phyloP scores from a whole-genome alignment of 1,140 invertebrate genomes.

The Microplitis demolitor region DNA sequence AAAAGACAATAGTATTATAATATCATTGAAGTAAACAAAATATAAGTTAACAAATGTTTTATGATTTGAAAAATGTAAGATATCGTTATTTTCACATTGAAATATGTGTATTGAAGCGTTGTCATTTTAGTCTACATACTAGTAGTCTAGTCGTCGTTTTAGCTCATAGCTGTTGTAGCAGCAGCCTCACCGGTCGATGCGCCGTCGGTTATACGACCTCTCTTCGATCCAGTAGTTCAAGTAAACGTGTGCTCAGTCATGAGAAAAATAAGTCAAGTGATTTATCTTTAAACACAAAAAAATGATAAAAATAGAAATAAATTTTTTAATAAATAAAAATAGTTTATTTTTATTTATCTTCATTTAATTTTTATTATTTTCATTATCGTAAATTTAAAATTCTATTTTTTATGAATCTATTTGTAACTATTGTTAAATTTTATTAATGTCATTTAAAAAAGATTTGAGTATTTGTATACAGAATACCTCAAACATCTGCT shows the following conservation, averaged over 20 bases:
- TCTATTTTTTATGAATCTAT: no score
- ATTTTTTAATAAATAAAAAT: no score
- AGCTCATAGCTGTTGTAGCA: background rate
- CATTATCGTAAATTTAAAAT: background rate
- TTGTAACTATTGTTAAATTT: no score
- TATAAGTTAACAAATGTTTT: background rate
- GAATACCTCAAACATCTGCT: no score
- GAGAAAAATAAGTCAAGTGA: slow-evolving; percentile 10
- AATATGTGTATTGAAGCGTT: slow-evolving; percentile 8
- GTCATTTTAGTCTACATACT: background rate
- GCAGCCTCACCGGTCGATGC: slow-evolving; percentile 13
- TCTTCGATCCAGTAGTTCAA: slow-evolving; percentile 18
- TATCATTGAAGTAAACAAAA: background rate
- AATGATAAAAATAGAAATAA: background rate
- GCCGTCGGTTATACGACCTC: slow-evolving; percentile 5
- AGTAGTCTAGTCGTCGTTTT: background rate
- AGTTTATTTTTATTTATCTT: background rate
- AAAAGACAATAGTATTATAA: background rate
- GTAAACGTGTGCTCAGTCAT: slow-evolving; percentile 9
- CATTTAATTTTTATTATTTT: background rate
- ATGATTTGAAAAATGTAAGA: background rate
- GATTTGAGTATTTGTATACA: no score
- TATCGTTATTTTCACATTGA: slow-evolving; percentile 8
- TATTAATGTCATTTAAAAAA: no score
- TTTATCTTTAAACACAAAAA: background rate